Percentiles rank a stretch among this genome's conserved stretches.
phyloP scores from a whole-genome alignment of 1,140 invertebrate species.

The Drosophila nebulosa region DNA sequence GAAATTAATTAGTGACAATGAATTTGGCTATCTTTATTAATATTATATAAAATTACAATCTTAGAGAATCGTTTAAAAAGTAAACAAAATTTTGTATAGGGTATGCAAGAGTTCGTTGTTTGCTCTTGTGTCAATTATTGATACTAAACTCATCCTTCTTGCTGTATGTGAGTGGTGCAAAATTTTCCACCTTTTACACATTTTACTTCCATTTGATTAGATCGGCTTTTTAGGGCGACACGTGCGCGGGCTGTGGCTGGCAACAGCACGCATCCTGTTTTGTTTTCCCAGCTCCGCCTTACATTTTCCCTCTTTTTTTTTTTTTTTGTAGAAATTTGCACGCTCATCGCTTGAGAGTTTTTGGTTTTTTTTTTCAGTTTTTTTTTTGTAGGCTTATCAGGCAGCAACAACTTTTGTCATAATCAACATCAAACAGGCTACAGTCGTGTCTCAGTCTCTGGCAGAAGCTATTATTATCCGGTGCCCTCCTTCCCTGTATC shows the following conservation, averaged over 20 bases:
- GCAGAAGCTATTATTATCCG: constrained; percentile 66
- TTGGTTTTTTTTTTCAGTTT: constrained; percentile 7
- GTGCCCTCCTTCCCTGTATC: constrained; percentile 5
- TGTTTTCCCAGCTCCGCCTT: constrained; percentile 40
- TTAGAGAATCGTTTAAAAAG: too few species aligned
- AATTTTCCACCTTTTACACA: constrained; percentile 79
- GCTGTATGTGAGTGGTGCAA: constrained; percentile 31
- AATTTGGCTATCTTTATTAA: too few species aligned
- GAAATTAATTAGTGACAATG: too few species aligned
- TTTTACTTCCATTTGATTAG: constrained; percentile 79
- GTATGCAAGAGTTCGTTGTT: constrained; percentile 31
- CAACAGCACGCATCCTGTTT: constrained; percentile 64
- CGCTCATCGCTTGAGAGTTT: constrained; percentile 65
- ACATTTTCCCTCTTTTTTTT: neutral
- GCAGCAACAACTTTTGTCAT: constrained; percentile 68
- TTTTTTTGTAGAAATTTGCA: constrained; percentile 60
- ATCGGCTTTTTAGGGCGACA: constrained; percentile 70
- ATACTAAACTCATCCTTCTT: constrained; percentile 12
- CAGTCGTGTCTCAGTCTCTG: constrained; percentile 27
- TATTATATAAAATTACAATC: too few species aligned
- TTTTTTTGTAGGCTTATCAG: constrained; percentile 53
- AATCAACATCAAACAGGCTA: constrained; percentile 72
- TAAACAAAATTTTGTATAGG: too few species aligned
- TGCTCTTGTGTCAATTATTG: constrained; percentile 5
- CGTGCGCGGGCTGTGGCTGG: constrained; percentile 35